Percentiles rank a stretch among this genome's conserved stretches.
Evolutionary conservation across 1,140 invertebrate species (phyloP).

Genomic region (Ruditapes philippinarum): DNA sequence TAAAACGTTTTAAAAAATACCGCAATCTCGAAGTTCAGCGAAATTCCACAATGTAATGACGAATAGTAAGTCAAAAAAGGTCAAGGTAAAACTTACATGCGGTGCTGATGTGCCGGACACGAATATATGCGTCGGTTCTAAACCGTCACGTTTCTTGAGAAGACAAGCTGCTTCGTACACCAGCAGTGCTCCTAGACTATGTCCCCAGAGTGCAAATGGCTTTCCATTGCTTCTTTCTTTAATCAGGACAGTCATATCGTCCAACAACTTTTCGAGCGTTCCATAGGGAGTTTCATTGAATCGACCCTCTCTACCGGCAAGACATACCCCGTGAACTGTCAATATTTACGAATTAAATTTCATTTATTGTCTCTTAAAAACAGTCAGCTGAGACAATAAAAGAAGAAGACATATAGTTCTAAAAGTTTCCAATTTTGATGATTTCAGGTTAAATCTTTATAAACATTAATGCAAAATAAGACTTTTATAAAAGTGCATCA

Average conservation of each 20-base stretch:
- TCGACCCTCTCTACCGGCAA: conserved; percentile 77
- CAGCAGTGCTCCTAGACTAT: conserved; percentile 78
- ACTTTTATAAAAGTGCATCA: no score
- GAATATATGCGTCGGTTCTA: conserved; percentile 76
- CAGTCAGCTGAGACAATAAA: no score
- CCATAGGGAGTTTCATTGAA: conserved; percentile 69
- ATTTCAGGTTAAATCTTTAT: no score
- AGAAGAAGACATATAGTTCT: no score
- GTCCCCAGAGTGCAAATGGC: conserved; percentile 78
- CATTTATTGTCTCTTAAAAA: no score
- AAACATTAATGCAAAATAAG: no score
- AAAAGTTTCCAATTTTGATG: no score
- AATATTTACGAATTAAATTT: background rate
- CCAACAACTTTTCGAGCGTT: conserved; percentile 54
- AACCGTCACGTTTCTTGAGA: conserved; percentile 67
- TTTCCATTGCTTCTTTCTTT: conserved; percentile 69
- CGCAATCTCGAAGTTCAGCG: no score
- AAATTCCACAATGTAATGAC: no score
- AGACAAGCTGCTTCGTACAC: conserved; percentile 72
- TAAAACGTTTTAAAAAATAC: no score
- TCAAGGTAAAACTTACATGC: conserved; percentile 68
- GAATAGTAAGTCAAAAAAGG: background rate
- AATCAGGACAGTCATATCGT: conserved; percentile 72
- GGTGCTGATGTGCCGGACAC: conserved; percentile 79
- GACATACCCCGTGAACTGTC: conserved; percentile 75